Conservation (phyloP, 2,888 invertebrate species). For the Habroteleia sp. region DNA sequence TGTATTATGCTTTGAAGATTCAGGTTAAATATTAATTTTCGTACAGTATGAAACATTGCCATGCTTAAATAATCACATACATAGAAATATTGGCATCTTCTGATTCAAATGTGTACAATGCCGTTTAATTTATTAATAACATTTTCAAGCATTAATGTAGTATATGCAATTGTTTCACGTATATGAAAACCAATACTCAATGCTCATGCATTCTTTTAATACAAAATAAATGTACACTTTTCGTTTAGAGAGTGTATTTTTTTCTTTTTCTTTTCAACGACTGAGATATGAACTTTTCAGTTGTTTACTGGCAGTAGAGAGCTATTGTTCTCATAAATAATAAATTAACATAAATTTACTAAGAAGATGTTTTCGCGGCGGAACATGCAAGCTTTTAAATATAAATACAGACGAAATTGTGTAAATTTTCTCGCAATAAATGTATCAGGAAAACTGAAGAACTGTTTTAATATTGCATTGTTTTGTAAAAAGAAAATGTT, state of each 20-base stretch:
- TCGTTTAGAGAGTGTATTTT: not conserved
- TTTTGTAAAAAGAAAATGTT: not conserved
- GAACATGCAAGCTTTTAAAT: conserved; percentile 34
- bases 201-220: conserved; percentile 9
- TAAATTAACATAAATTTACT: conserved; percentile 37
- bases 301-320: conserved; percentile 66
- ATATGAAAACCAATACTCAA: conserved; percentile 31
- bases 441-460: not conserved
- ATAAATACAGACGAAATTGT: not conserved
- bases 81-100: not conserved
- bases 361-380: conserved; percentile 22
- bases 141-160: conserved; percentile 6
- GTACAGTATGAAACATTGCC: conserved; percentile 4
- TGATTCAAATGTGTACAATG: not conserved
- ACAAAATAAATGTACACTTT: conserved; percentile 37
- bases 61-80: not conserved
- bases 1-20: conserved; percentile 11
- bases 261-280: conserved; percentile 10
- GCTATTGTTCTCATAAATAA: conserved; percentile 52
- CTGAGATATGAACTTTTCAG: conserved; percentile 25
- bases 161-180: conserved; percentile 5
- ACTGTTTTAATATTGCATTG: not conserved
- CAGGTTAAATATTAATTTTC: conserved; percentile 13
- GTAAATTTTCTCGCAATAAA: not conserved
- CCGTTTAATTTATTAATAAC: not conserved